These are phyloP conservation scores for Taxidea taxus DNA, from an alignment of 2,113 vertebrate genomes.

Conservation along the genomic window DNA sequence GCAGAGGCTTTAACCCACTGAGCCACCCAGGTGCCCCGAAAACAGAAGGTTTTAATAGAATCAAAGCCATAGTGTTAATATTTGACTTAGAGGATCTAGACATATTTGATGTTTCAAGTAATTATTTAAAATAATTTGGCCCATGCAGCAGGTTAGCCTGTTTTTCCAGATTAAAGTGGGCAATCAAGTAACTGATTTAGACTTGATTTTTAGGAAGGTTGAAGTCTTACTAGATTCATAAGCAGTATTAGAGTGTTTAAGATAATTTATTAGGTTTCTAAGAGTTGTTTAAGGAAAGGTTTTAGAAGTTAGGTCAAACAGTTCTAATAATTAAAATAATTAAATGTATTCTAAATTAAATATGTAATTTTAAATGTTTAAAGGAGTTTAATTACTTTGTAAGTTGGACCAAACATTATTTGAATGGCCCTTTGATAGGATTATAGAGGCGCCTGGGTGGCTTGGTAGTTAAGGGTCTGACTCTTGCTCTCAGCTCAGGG, in stretches of 20 bases:
- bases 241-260: not conserved
- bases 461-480: not conserved
- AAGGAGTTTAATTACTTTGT: not conserved
- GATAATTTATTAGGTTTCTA: not conserved
- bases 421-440: not conserved
- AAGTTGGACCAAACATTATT: not conserved
- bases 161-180: conserved; percentile 22
- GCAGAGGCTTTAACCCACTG: too few relatives aligned
- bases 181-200: not conserved
- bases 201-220: not conserved
- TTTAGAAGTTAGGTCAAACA: not conserved
- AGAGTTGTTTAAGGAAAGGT: not conserved
- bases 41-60: not conserved
- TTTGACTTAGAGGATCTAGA: not conserved
- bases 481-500: not conserved
- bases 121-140: conserved; percentile 30
- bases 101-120: conserved; percentile 21
- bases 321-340: conserved; percentile 24
- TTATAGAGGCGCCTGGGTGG: not conserved
- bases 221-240: not conserved
- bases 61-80: not conserved
- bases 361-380: not conserved
- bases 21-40: too few relatives aligned
- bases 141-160: not conserved
- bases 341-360: conserved; percentile 7